A percentile compares a stretch with the other conserved stretches of the same genome.
These are phyloP conservation scores for Nebria ingens DNA, from an alignment of 1,140 invertebrate genomes.

Conservation along the genomic window DNA sequence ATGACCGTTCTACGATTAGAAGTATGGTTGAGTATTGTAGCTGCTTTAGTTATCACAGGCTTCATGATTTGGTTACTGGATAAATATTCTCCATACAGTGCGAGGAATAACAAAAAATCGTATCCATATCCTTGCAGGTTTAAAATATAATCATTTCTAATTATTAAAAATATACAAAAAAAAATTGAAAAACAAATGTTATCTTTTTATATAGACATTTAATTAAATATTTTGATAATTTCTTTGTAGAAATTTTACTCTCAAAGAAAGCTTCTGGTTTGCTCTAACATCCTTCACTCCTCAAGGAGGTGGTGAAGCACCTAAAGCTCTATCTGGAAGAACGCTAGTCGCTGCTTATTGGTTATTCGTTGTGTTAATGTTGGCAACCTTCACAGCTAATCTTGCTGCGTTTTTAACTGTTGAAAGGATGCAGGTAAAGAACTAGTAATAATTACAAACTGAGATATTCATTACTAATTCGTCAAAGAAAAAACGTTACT, in stretches of 20 bases:
- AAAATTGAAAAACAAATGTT: not conserved
- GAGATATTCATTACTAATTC: too few species aligned
- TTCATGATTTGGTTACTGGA: conserved; percentile 82
- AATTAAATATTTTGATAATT: conserved; percentile 12
- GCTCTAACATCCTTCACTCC: conserved; percentile 85
- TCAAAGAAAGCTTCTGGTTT: conserved; percentile 91
- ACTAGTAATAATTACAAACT: too few species aligned
- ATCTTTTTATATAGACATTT: conserved; percentile 11
- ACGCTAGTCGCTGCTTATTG: conserved; percentile 84
- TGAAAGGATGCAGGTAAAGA: conserved; percentile 83
- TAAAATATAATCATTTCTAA: too few species aligned
- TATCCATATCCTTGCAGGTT: conserved; percentile 76
- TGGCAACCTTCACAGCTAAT: conserved; percentile 94
- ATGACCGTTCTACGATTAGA: conserved; percentile 81
- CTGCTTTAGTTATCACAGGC: conserved; percentile 68
- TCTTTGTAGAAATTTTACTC: conserved; percentile 60
- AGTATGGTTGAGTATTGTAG: conserved; percentile 82
- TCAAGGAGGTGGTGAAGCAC: conserved; percentile 79
- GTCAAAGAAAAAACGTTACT: too few species aligned
- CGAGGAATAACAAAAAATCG: conserved; percentile 68
- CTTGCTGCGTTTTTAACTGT: conserved; percentile 93
- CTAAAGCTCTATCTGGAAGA: conserved; percentile 72
- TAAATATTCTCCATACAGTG: conserved; percentile 81
- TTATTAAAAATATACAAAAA: not conserved
- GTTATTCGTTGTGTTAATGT: conserved; percentile 86